phyloP scores from a whole-genome alignment of 2,113 vertebrate genomes.

The Aythya baeri region DNA sequence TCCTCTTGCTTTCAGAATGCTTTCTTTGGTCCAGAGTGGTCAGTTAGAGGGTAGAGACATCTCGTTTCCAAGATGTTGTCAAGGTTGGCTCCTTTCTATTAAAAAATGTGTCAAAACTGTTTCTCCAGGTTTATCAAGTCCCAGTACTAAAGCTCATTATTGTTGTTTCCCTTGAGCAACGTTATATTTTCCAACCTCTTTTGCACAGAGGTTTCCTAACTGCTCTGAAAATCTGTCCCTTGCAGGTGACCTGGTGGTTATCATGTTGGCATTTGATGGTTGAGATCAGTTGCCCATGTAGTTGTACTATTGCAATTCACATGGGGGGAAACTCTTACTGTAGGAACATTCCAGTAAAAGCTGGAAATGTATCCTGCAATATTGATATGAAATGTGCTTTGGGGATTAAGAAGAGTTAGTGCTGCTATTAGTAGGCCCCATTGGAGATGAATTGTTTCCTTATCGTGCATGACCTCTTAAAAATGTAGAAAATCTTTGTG shows the following conservation, averaged over 20 bases:
- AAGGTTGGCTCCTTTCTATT: neutral
- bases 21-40: neutral
- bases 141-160: neutral
- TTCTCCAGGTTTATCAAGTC: neutral
- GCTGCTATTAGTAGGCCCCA: neutral
- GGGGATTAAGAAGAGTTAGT: neutral
- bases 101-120: neutral
- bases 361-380: neutral
- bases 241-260: neutral
- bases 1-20: neutral
- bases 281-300: neutral
- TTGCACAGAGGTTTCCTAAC: neutral
- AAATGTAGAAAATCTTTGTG: conserved; percentile 40
- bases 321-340: neutral
- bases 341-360: neutral
- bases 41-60: neutral
- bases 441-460: conserved; percentile 10
- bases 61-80: neutral
- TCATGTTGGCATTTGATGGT: neutral
- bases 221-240: neutral
- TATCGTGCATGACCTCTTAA: conserved; percentile 32
- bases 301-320: neutral
- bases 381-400: neutral
- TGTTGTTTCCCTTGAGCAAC: neutral
- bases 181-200: neutral